Conservation (phyloP, 2,797 vertebrate species). For the Hemibagrus guttatus region DNA sequence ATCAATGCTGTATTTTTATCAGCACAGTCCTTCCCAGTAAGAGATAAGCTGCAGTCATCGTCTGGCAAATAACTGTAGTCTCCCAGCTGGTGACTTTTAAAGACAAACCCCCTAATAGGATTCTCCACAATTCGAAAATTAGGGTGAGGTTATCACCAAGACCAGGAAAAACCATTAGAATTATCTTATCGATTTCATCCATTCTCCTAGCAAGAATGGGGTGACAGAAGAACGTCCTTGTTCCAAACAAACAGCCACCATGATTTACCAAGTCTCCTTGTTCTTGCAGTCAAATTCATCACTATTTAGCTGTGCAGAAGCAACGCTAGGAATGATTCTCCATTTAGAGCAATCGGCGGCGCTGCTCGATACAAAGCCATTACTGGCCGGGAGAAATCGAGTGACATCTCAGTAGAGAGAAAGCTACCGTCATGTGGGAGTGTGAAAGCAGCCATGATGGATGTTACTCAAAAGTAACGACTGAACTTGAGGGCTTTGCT, state of each 20-base stretch:
- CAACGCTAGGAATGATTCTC: conserved; percentile 46
- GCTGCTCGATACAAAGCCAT: conserved; percentile 50
- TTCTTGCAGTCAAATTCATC: conserved; percentile 25
- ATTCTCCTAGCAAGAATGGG: conserved; percentile 8
- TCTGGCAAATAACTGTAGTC: conserved; percentile 7
- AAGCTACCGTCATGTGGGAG: conserved; percentile 18
- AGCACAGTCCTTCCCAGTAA: conserved; percentile 18
- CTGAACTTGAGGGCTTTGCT: conserved; percentile 46
- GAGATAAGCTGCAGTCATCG: neutral
- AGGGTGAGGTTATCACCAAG: conserved; percentile 39
- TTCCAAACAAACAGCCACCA: conserved; percentile 39
- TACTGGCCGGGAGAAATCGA: conserved; percentile 45
- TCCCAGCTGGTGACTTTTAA: conserved; percentile 23
- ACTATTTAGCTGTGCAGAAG: conserved; percentile 24
- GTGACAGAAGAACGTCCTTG: conserved; percentile 34
- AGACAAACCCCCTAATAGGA: conserved; percentile 42
- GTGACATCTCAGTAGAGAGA: conserved; percentile 46
- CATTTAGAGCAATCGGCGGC: conserved; percentile 49
- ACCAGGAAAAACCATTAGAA: conserved; percentile 26
- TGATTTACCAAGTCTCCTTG: conserved; percentile 13
- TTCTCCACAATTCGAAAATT: conserved; percentile 31
- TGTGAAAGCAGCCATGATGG: conserved; percentile 48
- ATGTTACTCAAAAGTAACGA: conserved; percentile 50
- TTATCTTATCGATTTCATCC: conserved; percentile 48
- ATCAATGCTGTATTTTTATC: conserved; percentile 12